Evolutionary conservation across 2,888 invertebrate genomes (phyloP), one percentile per base, ranked within the genome.

Genomic region (Standfussiana lucernea): DNA sequence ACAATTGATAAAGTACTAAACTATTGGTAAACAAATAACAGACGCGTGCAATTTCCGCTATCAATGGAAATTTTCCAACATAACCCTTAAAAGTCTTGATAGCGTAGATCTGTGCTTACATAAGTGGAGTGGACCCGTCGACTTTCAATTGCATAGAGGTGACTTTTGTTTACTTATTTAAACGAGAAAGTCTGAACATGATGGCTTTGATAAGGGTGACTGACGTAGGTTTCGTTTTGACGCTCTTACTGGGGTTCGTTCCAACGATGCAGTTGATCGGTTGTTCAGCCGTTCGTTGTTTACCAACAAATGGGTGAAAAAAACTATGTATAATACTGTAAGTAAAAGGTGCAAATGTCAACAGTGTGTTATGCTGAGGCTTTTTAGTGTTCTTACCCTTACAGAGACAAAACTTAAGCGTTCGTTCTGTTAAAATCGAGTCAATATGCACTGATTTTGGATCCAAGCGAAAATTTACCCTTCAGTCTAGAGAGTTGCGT

Each of bases 31-130:
- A 67, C 47, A 77, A 72, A 61, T 45, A 28, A 35, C 32, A 42
- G 18, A 72, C 76, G 21, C 73, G 68, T 67, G 53, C 53, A 61
- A 56, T 40, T 40, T 50, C 24, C 18, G 32, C 72, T 80, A 83
- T 83, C 69, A 47, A n/a, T 75, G 72, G 77, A 84, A 84, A 77
- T 59, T 77, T 80, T 83, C 76, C 76, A n/a, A 71, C n/a, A 73
- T 59, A 40, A 37, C 32, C 78, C 45, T 45, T 67, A 45, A 73
- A 32, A 37, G 40, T 79, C 21, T 83, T 42, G 56, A 59, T 61
- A 79, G 3, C n/a, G n/a, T 70, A 56, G 2, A 50, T 24, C 37
- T 32, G 40, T 47, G 37, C 5, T 72, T 74, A 73, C 40, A 68
- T 83, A 76, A 76, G n/a, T 45, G 35, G 11, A 53, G 32, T 56